Conservation (phyloP, 2,797 vertebrate genomes). For the Muscicapa striata region DNA sequence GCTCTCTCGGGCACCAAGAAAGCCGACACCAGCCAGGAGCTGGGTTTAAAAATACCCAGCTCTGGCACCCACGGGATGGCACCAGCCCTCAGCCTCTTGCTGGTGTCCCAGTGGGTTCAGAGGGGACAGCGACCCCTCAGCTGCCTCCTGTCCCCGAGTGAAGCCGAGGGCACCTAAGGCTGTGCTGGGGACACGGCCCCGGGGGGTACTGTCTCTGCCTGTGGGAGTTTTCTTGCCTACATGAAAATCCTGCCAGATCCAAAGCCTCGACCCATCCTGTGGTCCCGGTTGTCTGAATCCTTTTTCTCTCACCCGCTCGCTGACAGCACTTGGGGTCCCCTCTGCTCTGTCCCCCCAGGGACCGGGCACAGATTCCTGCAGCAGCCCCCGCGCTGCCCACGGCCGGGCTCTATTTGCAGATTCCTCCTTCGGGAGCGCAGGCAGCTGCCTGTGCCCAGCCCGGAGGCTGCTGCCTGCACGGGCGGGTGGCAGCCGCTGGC, state of each 20-base stretch:
- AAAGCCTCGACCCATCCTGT: neutral
- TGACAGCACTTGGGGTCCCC: neutral
- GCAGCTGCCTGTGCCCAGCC: neutral
- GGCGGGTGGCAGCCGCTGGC: constrained; percentile 25
- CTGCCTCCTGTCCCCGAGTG: neutral
- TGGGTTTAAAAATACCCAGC: constrained; percentile 42
- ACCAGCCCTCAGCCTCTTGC: neutral
- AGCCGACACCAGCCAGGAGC: neutral
- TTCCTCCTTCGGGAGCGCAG: neutral
- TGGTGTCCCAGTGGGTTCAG: neutral
- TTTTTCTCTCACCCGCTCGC: neutral
- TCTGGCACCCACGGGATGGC: neutral
- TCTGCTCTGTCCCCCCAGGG: rapidly evolving
- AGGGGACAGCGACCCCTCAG: neutral
- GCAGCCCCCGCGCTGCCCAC: neutral
- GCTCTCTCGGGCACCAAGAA: neutral
- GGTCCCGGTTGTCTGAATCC: rapidly evolving
- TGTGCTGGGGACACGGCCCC: rapidly evolving
- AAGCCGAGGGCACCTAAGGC: neutral
- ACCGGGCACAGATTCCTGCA: neutral
- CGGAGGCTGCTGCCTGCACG: neutral
- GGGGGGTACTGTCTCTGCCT: rapidly evolving
- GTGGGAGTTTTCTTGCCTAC: neutral
- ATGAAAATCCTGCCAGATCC: neutral
- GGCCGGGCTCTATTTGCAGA: neutral